These are phyloP conservation scores for Arrhamphus sclerolepis DNA, from an alignment of 2,797 vertebrate genomes.

Conservation along the genomic window DNA sequence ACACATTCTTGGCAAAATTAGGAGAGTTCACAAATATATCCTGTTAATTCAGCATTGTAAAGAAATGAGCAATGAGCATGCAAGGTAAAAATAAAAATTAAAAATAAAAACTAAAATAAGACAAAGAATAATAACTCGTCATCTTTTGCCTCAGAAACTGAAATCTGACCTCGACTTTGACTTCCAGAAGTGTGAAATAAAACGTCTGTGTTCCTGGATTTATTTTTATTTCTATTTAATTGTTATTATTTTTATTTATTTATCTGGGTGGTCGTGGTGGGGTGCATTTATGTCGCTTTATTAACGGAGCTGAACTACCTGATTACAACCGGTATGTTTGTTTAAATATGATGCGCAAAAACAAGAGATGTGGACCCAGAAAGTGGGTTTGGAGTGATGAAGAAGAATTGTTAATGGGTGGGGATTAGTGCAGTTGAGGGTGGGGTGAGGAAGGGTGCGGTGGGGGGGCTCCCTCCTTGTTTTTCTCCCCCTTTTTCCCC, in stretches of 20 bases:
- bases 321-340: constrained; percentile 33
- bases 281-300: constrained; percentile 18
- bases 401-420: constrained; percentile 30
- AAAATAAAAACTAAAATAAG: background rate
- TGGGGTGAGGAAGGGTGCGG: no score
- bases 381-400: constrained; percentile 44
- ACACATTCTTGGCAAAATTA: no score
- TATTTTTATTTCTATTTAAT: no score
- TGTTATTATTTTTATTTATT: background rate
- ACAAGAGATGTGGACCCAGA: constrained; percentile 6
- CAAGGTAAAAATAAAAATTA: background rate
- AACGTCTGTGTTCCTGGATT: constrained; percentile 3
- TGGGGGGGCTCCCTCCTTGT: background rate
- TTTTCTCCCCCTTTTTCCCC: background rate
- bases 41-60: background rate
- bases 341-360: constrained; percentile 40
- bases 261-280: background rate
- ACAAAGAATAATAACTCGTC: background rate
- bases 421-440: background rate
- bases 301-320: constrained; percentile 23
- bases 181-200: constrained; percentile 6
- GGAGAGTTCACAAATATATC: background rate
- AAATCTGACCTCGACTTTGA: constrained; percentile 21
- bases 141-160: constrained; percentile 4
- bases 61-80: background rate